Evolutionary conservation across 1,140 invertebrate genomes (phyloP), one percentile per base, ranked within the genome.

Genomic region (Ridgeia piscesae): DNA sequence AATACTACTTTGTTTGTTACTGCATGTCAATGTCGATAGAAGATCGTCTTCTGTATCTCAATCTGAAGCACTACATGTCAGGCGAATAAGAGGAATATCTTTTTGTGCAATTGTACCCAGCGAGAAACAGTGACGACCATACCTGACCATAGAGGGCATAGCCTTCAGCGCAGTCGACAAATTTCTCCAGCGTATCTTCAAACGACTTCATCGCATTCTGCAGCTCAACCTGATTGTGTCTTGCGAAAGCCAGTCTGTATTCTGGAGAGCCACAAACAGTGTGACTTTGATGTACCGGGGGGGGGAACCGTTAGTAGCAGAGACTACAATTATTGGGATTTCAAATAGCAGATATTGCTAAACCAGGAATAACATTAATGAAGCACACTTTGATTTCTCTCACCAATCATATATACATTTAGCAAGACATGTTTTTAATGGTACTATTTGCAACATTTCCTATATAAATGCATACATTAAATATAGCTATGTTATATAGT

Each of bases 101-200:
- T 6, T 27, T 91, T 27, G 21, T 27, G 94, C 95, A 98, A n/a
- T n/a, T n/a, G n/a, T n/a, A n/a, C 98, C 96, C 98, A 97, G 35
- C 6, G 34, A 8, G 97, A 31, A 42, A 77, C 58, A 77, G 58
- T 98, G 97, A 89, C 14, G 17, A 17, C 17, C 91, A 93, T 94
- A 96, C 96, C 94, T 97, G 96, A 91, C 95, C 96, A 94, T 96
- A 96, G 21, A 96, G 94, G 91, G 97, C 97, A 94, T 98, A 98
- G 94, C 97, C 98, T 96, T 99, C 98, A 14, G 97, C 96, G 95
- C 97, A 98, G 50, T 97, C 96, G 2, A 98, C 98, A 95, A 98
- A 99, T 94, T 97, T 97, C 89, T 97, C 96, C 35, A 98, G 97
- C 42, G 97, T 97, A 93, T 97, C 95, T 94, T 98, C 97, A 96